These are phyloP conservation scores for Drosophila imparisetae DNA, from an alignment of 2,888 invertebrate species.

Conservation along the genomic window DNA sequence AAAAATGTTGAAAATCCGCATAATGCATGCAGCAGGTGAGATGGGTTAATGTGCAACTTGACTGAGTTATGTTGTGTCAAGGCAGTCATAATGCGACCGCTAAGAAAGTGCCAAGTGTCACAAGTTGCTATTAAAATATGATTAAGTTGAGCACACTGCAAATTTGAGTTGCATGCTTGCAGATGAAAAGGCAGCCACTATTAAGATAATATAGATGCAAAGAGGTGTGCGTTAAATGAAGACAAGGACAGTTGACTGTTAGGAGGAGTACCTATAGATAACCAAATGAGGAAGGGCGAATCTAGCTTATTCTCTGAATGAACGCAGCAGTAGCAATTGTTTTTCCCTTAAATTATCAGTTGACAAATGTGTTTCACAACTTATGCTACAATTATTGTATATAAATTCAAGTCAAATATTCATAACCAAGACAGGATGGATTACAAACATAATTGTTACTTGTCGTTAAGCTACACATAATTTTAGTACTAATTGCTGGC, in stretches of 20 bases:
- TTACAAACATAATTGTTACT: background rate
- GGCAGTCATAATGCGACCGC: slow-evolving; percentile 56
- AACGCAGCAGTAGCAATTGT: background rate
- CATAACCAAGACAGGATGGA: background rate
- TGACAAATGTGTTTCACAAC: no score
- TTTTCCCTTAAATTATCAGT: background rate
- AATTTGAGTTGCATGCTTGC: background rate
- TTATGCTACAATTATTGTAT: no score
- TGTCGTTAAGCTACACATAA: background rate
- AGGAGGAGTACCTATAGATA: background rate
- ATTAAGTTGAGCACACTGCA: slow-evolving; percentile 24
- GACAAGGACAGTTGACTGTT: background rate
- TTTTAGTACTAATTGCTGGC: no score
- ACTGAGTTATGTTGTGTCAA: slow-evolving; percentile 66
- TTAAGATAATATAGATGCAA: background rate
- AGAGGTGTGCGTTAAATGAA: background rate
- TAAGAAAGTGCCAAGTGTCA: slow-evolving; percentile 64
- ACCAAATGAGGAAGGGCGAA: background rate
- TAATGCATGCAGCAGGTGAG: slow-evolving; percentile 15
- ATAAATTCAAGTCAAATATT: background rate
- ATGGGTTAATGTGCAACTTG: slow-evolving; percentile 54
- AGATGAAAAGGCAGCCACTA: background rate
- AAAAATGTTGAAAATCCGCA: slow-evolving; percentile 61
- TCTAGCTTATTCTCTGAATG: background rate
- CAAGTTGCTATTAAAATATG: slow-evolving; percentile 43